phyloP scores from a whole-genome alignment of 2,888 invertebrate genomes.

The Melitaea athalia region DNA sequence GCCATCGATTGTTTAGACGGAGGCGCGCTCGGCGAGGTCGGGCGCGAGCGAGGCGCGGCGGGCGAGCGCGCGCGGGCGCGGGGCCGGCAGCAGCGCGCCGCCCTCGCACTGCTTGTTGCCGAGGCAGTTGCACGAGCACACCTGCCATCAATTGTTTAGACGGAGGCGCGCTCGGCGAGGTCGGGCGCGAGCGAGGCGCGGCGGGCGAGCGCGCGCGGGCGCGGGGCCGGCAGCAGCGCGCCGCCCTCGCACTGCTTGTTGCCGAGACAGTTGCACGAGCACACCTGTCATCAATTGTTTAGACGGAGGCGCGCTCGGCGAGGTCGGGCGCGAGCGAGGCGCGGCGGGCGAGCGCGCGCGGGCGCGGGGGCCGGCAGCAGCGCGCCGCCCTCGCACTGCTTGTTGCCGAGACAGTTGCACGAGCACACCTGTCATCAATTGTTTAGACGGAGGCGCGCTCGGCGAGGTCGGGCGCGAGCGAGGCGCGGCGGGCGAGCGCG shows the following conservation, averaged over 20 bases:
- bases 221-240: constrained; percentile 59
- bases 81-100: constrained; percentile 61
- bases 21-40: constrained; percentile 65
- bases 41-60: constrained; percentile 51
- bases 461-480: too few relatives aligned
- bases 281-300: too few relatives aligned
- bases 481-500: too few relatives aligned
- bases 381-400: constrained; percentile 72
- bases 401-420: constrained; percentile 78
- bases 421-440: constrained; percentile 81
- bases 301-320: too few relatives aligned
- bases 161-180: constrained; percentile 65
- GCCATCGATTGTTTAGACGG: too few relatives aligned
- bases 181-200: constrained; percentile 51
- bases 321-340: too few relatives aligned
- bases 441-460: too few relatives aligned
- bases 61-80: too few relatives aligned
- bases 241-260: constrained; percentile 76
- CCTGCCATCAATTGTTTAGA: too few relatives aligned
- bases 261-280: constrained; percentile 78
- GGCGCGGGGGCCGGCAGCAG: too few relatives aligned
- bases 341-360: too few relatives aligned
- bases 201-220: constrained; percentile 58
- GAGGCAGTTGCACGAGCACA: constrained; percentile 78
- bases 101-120: constrained; percentile 77